Percentiles rank a stretch among this genome's conserved stretches.
These are phyloP conservation scores for Leucopsar rothschildi DNA, from an alignment of 2,113 vertebrate genomes.

Conservation along the genomic window DNA sequence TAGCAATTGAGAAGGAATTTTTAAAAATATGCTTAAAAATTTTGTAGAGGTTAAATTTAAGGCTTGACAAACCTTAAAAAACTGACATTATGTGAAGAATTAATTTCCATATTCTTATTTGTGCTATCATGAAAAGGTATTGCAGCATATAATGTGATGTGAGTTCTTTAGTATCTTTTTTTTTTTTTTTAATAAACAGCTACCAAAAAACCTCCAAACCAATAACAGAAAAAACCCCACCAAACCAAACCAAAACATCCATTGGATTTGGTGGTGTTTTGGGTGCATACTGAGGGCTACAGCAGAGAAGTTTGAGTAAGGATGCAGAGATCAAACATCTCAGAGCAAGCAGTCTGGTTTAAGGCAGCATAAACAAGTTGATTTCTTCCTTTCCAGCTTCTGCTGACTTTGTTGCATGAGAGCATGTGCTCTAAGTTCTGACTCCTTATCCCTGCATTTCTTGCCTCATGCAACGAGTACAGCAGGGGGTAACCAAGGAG, in stretches of 20 bases:
- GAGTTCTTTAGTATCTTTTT: background rate
- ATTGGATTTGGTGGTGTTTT: background rate
- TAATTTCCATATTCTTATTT: background rate
- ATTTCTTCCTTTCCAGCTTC: background rate
- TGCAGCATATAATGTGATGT: background rate
- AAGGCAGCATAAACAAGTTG: background rate
- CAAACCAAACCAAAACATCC: background rate
- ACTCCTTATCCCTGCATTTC: background rate
- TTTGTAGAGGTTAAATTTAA: background rate
- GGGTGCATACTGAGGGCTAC: background rate
- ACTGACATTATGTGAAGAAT: background rate
- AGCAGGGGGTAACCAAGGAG: background rate
- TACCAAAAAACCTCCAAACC: background rate
- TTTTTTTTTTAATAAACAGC: background rate
- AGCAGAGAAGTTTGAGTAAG: background rate
- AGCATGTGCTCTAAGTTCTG: background rate
- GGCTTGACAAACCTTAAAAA: background rate
- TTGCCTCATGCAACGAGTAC: rapidly evolving
- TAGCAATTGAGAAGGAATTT: background rate
- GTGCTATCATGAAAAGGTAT: background rate
- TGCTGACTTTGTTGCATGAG: background rate
- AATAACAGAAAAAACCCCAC: background rate
- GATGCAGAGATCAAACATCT: background rate
- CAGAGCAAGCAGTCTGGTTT: background rate
- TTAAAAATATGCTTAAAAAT: background rate